Evolutionary conservation across 2,113 vertebrate species (phyloP), one percentile per base, ranked within the genome.

Genomic region (Scomber scombrus): DNA sequence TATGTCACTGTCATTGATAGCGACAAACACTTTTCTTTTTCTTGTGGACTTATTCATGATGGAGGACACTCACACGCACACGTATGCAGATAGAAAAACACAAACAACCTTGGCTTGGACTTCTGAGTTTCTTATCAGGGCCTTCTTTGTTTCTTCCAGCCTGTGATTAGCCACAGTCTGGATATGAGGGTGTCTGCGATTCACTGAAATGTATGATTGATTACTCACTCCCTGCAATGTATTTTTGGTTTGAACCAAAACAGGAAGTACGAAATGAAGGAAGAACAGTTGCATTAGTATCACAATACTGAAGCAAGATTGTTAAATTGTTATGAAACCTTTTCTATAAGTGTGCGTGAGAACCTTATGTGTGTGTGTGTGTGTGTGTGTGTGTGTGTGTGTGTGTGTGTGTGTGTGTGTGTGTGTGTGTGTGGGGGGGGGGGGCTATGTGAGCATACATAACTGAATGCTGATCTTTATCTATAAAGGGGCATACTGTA

Each of bases 381-480:
- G 78, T 16, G 51, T 34, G 72, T 40, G 75, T 19, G 46, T 68
- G 52, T 11, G 40, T 26, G 19, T 43, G 34, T 67, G 47, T 43
- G 45, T 21, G 43, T 65, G 45, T 43, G 67, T 68, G 62, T 73
- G 69, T 64, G 57, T 65, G 77, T 31, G 7, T 69, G 77, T 14
- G 71, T 69, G 79, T 61, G 84, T 31, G 29, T 5, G 29, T 61
- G 26, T 11, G 31, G n/a, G n/a, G n/a, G n/a, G n/a, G n/a, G n/a
- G n/a, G 34, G 34, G 34, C 8, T 9, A 9, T 40, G 34, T 40
- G 34, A 74, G 76, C 71, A 83, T 85, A 89, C 55, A 63, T 85
- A 83, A 86, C 72, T 86, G 77, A 90, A 87, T 90, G 88, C 88
- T 92, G 91, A 84, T 89, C 85, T 90, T 89, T 87, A 85, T 88